Evolutionary conservation across 2,888 invertebrate genomes (phyloP).

Genomic region (Bedellia somnulentella): DNA sequence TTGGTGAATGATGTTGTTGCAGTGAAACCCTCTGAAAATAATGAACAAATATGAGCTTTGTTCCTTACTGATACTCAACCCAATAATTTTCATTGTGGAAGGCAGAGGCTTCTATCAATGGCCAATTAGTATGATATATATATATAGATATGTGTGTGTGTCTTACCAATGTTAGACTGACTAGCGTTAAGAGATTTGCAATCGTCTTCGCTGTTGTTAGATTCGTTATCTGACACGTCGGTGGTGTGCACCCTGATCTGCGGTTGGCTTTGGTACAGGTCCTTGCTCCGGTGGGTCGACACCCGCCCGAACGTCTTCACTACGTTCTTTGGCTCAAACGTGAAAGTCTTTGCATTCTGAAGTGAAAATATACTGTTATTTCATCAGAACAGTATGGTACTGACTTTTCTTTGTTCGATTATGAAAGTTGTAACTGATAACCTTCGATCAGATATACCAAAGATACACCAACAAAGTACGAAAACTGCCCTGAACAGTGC

Average conservation of each 20-base stretch:
- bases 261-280: slow-evolving; percentile 28
- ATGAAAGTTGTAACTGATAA: no score
- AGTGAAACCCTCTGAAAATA: slow-evolving; percentile 29
- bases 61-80: slow-evolving; percentile 5
- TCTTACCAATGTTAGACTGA: slow-evolving; percentile 40
- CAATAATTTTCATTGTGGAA: no score
- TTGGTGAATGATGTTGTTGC: slow-evolving; percentile 36
- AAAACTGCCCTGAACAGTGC: no score
- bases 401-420: no score
- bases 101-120: no score
- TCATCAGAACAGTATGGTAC: no score
- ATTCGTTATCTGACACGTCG: slow-evolving; percentile 43
- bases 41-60: slow-evolving; percentile 4
- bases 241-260: slow-evolving; percentile 24
- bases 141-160: no score
- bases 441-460: no score
- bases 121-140: no score
- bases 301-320: slow-evolving; percentile 20
- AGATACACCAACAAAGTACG: no score
- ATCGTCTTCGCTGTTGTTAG: slow-evolving; percentile 42
- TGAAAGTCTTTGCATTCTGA: slow-evolving; percentile 24
- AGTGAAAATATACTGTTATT: no score
- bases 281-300: slow-evolving; percentile 15
- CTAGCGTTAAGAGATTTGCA: slow-evolving; percentile 37
- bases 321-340: slow-evolving; percentile 32